Conservation (phyloP, 2,888 invertebrate species). For the Rotaria macrura region DNA sequence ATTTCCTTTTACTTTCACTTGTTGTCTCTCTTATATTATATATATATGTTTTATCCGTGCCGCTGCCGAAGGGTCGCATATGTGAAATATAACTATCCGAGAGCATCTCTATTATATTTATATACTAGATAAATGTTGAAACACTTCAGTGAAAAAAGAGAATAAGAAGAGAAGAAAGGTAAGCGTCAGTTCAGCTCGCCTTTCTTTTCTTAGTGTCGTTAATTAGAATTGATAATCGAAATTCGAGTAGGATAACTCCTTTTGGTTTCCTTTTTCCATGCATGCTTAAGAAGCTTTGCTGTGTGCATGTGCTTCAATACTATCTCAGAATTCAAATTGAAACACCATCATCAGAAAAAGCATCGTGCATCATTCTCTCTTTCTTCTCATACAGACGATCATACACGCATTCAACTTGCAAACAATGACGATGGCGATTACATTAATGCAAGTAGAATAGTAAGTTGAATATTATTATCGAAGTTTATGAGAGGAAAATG, state of each 20-base stretch:
- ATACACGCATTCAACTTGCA: conserved; percentile 82
- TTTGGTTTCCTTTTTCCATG: neutral
- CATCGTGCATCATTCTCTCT: neutral
- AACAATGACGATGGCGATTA: conserved; percentile 67
- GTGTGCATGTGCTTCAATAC: neutral
- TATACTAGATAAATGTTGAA: neutral
- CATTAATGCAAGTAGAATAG: conserved; percentile 93
- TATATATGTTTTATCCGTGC: neutral
- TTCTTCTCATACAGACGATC: conserved; percentile 59
- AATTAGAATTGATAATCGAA: neutral
- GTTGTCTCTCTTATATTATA: neutral
- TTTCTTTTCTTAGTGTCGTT: neutral
- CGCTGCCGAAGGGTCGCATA: neutral
- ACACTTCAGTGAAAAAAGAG: neutral
- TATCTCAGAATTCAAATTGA: neutral
- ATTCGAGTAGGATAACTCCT: neutral
- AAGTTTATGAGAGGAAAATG: too few relatives aligned
- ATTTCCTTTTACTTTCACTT: neutral
- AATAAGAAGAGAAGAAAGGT: neutral
- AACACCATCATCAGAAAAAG: neutral
- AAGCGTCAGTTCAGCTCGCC: neutral
- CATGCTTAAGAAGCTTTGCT: neutral
- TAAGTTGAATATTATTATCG: conserved; percentile 55
- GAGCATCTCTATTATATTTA: neutral
- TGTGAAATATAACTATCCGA: neutral